Percentiles rank a stretch among this genome's conserved stretches.
These are phyloP conservation scores for Eilema caniola DNA, from an alignment of 2,888 invertebrate genomes.

Conservation along the genomic window DNA sequence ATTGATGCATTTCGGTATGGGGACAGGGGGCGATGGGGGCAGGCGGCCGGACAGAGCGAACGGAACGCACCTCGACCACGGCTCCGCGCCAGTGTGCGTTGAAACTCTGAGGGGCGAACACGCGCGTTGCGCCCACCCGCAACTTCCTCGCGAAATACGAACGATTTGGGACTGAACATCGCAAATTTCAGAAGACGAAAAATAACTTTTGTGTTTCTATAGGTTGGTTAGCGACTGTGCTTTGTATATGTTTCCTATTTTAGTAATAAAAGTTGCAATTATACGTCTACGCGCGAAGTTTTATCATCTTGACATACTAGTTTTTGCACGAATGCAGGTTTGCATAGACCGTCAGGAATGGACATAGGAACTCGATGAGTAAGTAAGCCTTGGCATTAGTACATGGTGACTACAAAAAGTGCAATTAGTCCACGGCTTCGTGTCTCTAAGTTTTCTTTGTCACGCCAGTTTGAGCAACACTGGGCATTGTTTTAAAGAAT, in stretches of 20 bases:
- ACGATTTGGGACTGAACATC: slow-evolving; percentile 56
- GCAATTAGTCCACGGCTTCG: slow-evolving; percentile 79
- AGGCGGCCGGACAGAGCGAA: slow-evolving; percentile 63
- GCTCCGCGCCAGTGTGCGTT: slow-evolving; percentile 78
- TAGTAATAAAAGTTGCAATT: slow-evolving; percentile 62
- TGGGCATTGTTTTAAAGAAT: slow-evolving; percentile 82
- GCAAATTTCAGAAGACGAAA: slow-evolving; percentile 53
- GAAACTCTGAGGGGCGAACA: slow-evolving; percentile 71
- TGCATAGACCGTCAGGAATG: slow-evolving; percentile 79
- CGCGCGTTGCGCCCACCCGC: slow-evolving; percentile 76
- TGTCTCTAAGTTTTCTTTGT: slow-evolving; percentile 81
- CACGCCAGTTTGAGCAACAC: slow-evolving; percentile 71
- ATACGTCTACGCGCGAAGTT: slow-evolving; percentile 63
- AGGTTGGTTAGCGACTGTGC: slow-evolving; percentile 75
- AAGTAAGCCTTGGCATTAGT: slow-evolving; percentile 84
- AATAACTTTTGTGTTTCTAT: slow-evolving; percentile 55
- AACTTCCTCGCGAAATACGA: slow-evolving; percentile 82
- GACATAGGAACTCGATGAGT: slow-evolving; percentile 83
- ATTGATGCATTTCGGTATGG: slow-evolving; percentile 86
- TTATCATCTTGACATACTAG: slow-evolving; percentile 71
- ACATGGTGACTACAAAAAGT: slow-evolving; percentile 77
- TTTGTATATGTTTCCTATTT: slow-evolving; percentile 53
- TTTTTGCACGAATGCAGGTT: slow-evolving; percentile 76
- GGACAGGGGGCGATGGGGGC: slow-evolving; percentile 70
- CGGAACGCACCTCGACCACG: slow-evolving; percentile 60